phyloP scores from a whole-genome alignment of 2,113 vertebrate genomes.

The Nematolebias whitei region DNA sequence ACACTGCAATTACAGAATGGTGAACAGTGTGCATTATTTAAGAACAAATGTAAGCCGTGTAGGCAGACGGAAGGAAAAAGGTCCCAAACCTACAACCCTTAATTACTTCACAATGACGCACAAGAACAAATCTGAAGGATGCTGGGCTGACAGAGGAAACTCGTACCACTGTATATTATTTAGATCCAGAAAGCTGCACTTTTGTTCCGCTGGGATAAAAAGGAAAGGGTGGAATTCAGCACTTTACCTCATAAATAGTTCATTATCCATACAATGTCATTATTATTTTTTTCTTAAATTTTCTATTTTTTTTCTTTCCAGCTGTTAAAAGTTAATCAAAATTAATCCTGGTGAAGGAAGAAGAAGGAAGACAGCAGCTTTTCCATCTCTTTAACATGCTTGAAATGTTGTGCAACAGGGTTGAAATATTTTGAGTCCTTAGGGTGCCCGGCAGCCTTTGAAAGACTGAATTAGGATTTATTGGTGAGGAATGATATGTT shows the following conservation, averaged over 20 bases:
- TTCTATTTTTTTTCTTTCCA: slow-evolving; percentile 9
- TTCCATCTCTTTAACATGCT: slow-evolving; percentile 32
- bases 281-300: slow-evolving; percentile 26
- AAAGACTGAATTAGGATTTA: slow-evolving; percentile 39
- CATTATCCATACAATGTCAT: slow-evolving; percentile 26
- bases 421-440: slow-evolving; percentile 19
- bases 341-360: slow-evolving; percentile 30
- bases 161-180: slow-evolving; percentile 53
- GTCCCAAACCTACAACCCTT: slow-evolving; percentile 71
- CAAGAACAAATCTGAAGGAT: slow-evolving; percentile 44
- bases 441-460: slow-evolving; percentile 9
- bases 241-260: slow-evolving; percentile 17
- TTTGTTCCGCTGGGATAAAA: slow-evolving; percentile 34
- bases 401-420: slow-evolving; percentile 36
- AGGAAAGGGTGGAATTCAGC: slow-evolving; percentile 20
- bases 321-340: slow-evolving; percentile 39
- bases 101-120: slow-evolving; percentile 82
- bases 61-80: slow-evolving; percentile 70
- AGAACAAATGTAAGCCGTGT: slow-evolving; percentile 65
- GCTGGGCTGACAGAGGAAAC: slow-evolving; percentile 49
- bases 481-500: slow-evolving; percentile 43
- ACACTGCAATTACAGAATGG: slow-evolving; percentile 73
- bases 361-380: slow-evolving; percentile 56
- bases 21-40: slow-evolving; percentile 58
- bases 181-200: slow-evolving; percentile 33